Conservation (phyloP, 2,888 invertebrate species). For the Zonitis immaculata region DNA sequence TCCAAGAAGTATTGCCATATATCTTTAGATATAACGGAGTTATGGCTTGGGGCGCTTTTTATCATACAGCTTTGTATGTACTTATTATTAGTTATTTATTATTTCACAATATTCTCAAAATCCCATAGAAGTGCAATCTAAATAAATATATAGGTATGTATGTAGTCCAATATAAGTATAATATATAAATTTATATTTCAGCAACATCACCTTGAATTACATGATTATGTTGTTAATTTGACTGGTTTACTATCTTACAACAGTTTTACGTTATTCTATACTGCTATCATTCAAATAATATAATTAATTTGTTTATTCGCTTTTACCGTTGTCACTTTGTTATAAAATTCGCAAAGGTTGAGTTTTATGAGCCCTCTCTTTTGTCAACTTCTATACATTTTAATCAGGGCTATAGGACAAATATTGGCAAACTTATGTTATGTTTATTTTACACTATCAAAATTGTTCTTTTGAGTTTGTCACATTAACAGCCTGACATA, state of each 20-base stretch:
- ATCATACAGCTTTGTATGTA: too few species aligned
- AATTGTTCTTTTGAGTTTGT: slow-evolving; percentile 35
- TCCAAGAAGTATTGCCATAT: too few species aligned
- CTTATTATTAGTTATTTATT: too few species aligned
- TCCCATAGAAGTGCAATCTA: too few species aligned
- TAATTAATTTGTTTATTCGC: neutral
- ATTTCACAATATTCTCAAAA: too few species aligned
- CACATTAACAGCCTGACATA: slow-evolving; percentile 38
- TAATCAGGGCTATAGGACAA: neutral
- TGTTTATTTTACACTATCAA: slow-evolving; percentile 32
- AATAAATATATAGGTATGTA: too few species aligned
- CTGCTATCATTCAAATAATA: neutral
- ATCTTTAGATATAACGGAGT: too few species aligned
- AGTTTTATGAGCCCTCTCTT: neutral
- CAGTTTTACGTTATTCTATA: neutral
- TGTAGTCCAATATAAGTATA: too few species aligned
- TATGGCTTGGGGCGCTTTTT: too few species aligned
- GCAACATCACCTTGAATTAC: too few species aligned
- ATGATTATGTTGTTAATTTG: neutral
- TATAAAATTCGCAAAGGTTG: neutral
- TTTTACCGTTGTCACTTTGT: neutral
- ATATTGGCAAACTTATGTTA: neutral
- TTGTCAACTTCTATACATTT: slow-evolving; percentile 1
- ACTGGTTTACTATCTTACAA: neutral
- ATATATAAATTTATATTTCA: too few species aligned